Base-by-base conservation (phyloP, 2,113 vertebrate genomes). In the Neolamprologus devosi region DNA sequence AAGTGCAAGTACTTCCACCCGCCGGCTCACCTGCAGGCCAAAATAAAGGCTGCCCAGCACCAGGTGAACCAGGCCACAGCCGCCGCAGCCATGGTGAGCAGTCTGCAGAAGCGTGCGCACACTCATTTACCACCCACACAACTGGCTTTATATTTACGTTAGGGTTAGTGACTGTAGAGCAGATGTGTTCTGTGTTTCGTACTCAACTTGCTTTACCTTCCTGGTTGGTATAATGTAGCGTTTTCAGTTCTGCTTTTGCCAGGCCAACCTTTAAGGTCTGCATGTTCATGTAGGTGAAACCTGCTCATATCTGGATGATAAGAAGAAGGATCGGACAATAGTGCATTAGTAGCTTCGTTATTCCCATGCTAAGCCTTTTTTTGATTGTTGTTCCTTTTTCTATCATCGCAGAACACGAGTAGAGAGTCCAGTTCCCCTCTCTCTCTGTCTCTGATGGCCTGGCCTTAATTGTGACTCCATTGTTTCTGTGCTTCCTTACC, bases 1-100 rank as follows among this genome's bases (percentile, higher is more conserved):
- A 99, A 99, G 97, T 99, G 98, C 98, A 99, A 99, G 97, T 99
- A 99, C 92, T 99, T 99, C 70, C 98, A 99, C 89, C 98, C 98
- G 51, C 98, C 98, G 1, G 97, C 98, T 82, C 98, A 99, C 82
- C 98, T 99, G 96, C 98, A 99, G 97, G 98, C 98, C 96, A 99
- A 99, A 97, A 99, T 99, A 92, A 99, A 99, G 97, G 98, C 98
- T 92, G 97, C 98, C 84, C 98, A 99, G 93, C 99, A 99, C 97
- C 98, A 99, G 97, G 98, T 99, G 97, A 99, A 99, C 97, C 98
- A 99, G 96, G 98, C 98, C 95, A 98, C 98, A 86, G 98, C 96
- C 86, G 98, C 98, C 9, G 98, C 98, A 81, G 98, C 98, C 97
- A 99, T 99, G 98, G 98, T 99, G 96, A 99, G 98, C 97, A 90